These are phyloP conservation scores for Morpho helenor DNA, from an alignment of 2,888 invertebrate genomes.

Conservation along the genomic window DNA sequence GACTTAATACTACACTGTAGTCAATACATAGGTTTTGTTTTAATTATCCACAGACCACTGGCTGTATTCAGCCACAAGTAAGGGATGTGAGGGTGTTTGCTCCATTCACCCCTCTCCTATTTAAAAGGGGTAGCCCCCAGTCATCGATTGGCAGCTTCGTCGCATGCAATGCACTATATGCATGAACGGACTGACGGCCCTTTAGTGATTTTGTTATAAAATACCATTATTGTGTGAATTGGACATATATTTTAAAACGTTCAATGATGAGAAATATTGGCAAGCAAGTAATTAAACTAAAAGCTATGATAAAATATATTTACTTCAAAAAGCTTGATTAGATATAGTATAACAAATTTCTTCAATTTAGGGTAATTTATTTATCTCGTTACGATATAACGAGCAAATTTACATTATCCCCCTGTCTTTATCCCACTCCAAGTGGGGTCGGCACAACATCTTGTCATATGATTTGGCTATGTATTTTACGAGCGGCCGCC, in stretches of 20 bases:
- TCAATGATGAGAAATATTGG: neutral
- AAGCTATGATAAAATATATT: too few species aligned
- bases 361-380: too few species aligned
- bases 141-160: slow-evolving; percentile 38
- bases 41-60: slow-evolving; percentile 27
- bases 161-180: slow-evolving; percentile 58
- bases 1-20: slow-evolving; percentile 7
- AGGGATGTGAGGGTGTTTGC: slow-evolving; percentile 15
- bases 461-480: too few species aligned
- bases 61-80: slow-evolving; percentile 19
- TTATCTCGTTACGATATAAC: too few species aligned
- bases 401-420: too few species aligned
- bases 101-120: slow-evolving; percentile 1
- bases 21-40: slow-evolving; percentile 23
- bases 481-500: too few species aligned
- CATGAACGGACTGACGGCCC: slow-evolving; percentile 14
- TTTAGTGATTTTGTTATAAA: slow-evolving; percentile 22
- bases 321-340: too few species aligned
- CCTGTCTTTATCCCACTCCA: too few species aligned
- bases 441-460: too few species aligned
- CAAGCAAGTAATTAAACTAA: too few species aligned
- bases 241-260: slow-evolving; percentile 1
- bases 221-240: neutral
- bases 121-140: slow-evolving; percentile 14
- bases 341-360: too few species aligned